Evolutionary conservation across 2,888 invertebrate genomes (phyloP).

Genomic region (Coelinius sp.): DNA sequence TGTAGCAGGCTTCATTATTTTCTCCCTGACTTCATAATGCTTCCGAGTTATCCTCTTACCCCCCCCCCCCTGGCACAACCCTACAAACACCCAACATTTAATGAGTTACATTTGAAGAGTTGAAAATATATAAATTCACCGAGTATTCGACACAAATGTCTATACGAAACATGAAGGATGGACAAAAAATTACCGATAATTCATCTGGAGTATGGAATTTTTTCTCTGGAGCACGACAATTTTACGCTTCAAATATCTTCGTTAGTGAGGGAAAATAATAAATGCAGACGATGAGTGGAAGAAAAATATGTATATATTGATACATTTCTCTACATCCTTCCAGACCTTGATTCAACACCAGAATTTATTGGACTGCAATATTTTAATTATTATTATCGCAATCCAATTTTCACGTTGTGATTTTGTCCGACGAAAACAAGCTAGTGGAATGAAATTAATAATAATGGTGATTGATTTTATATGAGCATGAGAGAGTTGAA

Average conservation of each 20-base stretch:
- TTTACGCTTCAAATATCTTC: conserved; percentile 40
- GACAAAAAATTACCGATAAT: conserved; percentile 6
- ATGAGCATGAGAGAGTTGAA: background rate
- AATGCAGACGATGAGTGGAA: conserved; percentile 22
- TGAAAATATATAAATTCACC: background rate
- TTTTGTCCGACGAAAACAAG: background rate
- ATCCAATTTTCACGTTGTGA: conserved; percentile 15
- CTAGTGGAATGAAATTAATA: background rate
- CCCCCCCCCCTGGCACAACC: background rate
- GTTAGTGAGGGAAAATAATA: conserved; percentile 33
- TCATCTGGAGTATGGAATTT: conserved; percentile 26
- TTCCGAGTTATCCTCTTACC: background rate
- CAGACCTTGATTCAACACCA: conserved; percentile 33
- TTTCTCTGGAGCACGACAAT: conserved; percentile 27
- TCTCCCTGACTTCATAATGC: background rate
- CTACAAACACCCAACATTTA: background rate
- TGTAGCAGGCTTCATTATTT: background rate
- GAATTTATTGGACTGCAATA: conserved; percentile 53
- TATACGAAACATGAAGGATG: background rate
- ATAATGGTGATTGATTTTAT: background rate
- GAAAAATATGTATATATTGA: conserved; percentile 21
- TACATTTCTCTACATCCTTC: conserved; percentile 26
- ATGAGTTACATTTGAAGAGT: conserved; percentile 3
- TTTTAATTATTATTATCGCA: conserved; percentile 58
- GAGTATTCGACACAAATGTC: background rate